A percentile compares a stretch with the other conserved stretches of the same genome.
These are phyloP conservation scores for Beris chalybata DNA, from an alignment of 2,888 invertebrate species.

Conservation along the genomic window DNA sequence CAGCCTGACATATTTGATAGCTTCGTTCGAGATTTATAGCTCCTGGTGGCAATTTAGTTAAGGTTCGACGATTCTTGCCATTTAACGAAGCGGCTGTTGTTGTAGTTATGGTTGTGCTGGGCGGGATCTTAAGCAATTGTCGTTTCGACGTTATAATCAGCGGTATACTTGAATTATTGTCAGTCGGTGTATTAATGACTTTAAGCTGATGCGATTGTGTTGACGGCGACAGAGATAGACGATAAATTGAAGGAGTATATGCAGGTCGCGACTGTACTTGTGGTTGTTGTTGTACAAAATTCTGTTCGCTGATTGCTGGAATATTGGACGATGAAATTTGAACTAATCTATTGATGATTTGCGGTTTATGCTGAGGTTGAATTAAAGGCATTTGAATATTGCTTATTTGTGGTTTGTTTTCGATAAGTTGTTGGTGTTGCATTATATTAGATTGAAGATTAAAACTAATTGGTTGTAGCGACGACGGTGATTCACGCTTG, in stretches of 20 bases:
- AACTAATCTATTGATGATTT: slow-evolving; percentile 5
- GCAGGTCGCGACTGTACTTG: neutral
- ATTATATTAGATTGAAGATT: neutral
- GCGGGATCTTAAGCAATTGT: slow-evolving; percentile 5
- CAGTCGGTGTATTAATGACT: neutral
- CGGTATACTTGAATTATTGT: neutral
- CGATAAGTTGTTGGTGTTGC: slow-evolving; percentile 44
- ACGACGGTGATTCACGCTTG: slow-evolving; percentile 5
- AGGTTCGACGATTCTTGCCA: slow-evolving; percentile 55
- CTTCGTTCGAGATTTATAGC: slow-evolving; percentile 92
- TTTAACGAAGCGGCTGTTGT: slow-evolving; percentile 45
- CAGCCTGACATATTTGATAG: slow-evolving; percentile 90
- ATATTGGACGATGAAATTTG: neutral
- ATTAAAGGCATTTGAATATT: slow-evolving; percentile 32
- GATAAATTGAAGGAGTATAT: slow-evolving; percentile 15
- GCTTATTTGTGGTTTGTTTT: slow-evolving; percentile 14
- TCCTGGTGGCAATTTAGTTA: slow-evolving; percentile 81
- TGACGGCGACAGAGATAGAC: slow-evolving; percentile 20
- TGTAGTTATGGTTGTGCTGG: slow-evolving; percentile 30
- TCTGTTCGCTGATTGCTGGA: neutral
- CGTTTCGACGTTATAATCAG: neutral
- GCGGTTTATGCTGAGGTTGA: slow-evolving; percentile 12
- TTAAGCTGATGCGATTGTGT: slow-evolving; percentile 4
- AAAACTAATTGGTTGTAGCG: slow-evolving; percentile 39
- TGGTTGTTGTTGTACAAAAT: slow-evolving; percentile 2